phyloP scores from a whole-genome alignment of 1,140 invertebrate genomes.

The Diplogasteroides magnus region DNA sequence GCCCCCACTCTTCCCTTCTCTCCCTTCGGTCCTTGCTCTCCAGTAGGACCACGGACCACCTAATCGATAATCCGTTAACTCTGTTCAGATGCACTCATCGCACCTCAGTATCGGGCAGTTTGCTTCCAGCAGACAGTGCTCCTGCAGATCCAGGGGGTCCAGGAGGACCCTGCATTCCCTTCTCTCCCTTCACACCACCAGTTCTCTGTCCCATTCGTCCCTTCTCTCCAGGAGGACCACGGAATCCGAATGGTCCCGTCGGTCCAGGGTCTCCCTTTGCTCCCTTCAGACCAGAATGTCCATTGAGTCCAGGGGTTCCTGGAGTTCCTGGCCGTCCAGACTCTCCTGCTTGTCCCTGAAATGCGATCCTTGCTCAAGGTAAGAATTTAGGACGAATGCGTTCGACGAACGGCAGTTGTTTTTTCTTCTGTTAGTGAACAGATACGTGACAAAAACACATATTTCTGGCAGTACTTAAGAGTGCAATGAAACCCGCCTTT shows the following conservation, averaged over 20 bases:
- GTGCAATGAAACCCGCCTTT: too few species aligned
- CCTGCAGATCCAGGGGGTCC: slow-evolving; percentile 43
- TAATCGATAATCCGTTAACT: not conserved
- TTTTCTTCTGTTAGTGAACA: too few species aligned
- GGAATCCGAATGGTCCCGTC: slow-evolving; percentile 49
- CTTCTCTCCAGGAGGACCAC: slow-evolving; percentile 45
- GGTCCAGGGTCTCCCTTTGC: slow-evolving; percentile 45
- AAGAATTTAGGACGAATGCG: too few species aligned
- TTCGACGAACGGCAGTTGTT: too few species aligned
- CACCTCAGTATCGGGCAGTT: not conserved
- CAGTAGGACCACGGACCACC: not conserved
- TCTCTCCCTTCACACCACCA: slow-evolving; percentile 52
- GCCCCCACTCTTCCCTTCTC: slow-evolving; percentile 52
- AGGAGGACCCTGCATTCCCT: slow-evolving; percentile 41
- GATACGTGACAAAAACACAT: too few species aligned
- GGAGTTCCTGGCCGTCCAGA: slow-evolving; percentile 35
- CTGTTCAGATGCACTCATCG: not conserved
- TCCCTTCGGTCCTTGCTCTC: slow-evolving; percentile 40
- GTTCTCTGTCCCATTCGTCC: slow-evolving; percentile 49
- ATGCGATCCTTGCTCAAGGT: too few species aligned
- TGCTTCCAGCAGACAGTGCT: slow-evolving; percentile 36
- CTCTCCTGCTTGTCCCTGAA: slow-evolving; percentile 25
- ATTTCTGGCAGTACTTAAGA: too few species aligned
- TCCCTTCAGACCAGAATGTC: slow-evolving; percentile 45
- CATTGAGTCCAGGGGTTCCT: slow-evolving; percentile 44